Percentiles rank a stretch among this genome's conserved stretches.
Conservation (phyloP, 1,140 invertebrate species). For the Euglossa dilemma region DNA sequence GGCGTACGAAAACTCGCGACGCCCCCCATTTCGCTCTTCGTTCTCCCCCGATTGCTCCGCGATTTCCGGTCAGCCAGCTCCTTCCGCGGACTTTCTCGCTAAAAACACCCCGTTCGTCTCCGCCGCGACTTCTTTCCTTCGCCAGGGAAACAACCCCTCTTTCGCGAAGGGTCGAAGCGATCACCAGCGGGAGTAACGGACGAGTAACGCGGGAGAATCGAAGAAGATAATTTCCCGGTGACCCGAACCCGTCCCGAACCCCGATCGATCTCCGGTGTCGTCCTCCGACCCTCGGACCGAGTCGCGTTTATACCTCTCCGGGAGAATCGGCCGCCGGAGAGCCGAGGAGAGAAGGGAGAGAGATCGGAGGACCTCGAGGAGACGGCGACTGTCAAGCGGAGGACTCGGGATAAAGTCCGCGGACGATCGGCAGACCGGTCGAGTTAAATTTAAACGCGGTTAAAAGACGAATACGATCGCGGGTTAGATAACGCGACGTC, state of each 20-base stretch:
- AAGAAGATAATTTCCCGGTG: conserved; percentile 13
- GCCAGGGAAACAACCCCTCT: no score
- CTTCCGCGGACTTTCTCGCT: neutral
- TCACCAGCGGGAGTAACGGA: neutral
- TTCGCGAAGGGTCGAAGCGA: no score
- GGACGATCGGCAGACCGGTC: no score
- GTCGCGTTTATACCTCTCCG: neutral
- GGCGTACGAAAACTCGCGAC: conserved; percentile 1
- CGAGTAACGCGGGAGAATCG: neutral
- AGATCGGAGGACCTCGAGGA: neutral
- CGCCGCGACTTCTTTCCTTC: no score
- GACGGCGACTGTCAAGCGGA: no score
- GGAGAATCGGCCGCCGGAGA: no score
- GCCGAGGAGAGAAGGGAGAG: no score
- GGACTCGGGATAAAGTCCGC: no score
- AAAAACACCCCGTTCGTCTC: no score
- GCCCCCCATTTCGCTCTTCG: neutral
- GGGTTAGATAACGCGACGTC: neutral
- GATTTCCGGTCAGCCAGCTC: neutral
- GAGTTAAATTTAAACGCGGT: conserved; percentile 11
- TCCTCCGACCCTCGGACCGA: neutral
- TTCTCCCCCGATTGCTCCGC: neutral
- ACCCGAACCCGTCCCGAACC: neutral
- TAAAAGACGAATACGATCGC: conserved; percentile 8
- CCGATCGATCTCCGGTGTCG: neutral